phyloP scores from a whole-genome alignment of 2,113 vertebrate species.

The Caranx melampygus region DNA sequence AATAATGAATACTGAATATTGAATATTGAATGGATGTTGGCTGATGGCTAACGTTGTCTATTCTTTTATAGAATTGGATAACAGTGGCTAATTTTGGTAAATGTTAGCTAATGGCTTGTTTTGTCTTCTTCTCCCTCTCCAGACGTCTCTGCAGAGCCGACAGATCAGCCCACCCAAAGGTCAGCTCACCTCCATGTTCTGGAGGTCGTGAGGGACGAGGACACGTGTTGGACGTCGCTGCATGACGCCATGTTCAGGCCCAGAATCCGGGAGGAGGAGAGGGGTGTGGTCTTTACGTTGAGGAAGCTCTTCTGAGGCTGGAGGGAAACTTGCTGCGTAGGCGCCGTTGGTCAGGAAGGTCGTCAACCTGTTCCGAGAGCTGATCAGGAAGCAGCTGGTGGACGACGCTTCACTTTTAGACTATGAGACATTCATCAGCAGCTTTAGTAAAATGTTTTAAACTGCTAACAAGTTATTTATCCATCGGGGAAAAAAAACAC shows the following conservation, averaged over 20 bases:
- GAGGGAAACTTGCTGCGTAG: background rate
- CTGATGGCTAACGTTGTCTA: no score
- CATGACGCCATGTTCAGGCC: background rate
- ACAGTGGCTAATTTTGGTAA: background rate
- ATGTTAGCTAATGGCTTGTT: background rate
- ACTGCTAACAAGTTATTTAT: background rate
- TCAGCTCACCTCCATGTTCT: conserved; percentile 86
- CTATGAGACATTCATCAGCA: background rate
- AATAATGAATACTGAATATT: no score
- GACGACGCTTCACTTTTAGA: background rate
- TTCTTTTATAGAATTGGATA: no score
- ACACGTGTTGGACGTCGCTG: background rate
- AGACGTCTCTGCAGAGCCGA: conserved; percentile 77
- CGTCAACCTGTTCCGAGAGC: background rate
- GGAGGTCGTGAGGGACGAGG: conserved; percentile 82
- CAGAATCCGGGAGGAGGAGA: no score
- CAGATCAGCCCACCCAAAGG: conserved; percentile 89
- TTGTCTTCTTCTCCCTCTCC: background rate
- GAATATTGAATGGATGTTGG: no score
- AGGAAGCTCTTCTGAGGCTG: background rate
- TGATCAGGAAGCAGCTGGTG: background rate
- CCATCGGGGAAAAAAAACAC: background rate
- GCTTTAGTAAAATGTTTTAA: background rate
- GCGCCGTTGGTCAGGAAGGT: no score
- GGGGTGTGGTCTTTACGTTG: background rate